These are phyloP conservation scores for Fukomys damarensis DNA, from an alignment of 2,113 vertebrate species.

Conservation along the genomic window DNA sequence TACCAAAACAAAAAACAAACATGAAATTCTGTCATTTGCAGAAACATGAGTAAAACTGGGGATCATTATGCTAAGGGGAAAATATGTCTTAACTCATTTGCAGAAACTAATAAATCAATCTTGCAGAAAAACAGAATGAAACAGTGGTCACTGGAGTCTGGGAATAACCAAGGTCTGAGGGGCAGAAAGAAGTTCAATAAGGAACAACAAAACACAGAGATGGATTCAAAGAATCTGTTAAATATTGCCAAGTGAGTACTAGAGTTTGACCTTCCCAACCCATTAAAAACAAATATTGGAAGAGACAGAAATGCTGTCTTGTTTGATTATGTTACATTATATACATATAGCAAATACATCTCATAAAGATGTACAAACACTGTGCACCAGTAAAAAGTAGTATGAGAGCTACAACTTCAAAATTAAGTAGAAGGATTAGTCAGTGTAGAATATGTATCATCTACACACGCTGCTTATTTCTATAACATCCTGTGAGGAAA, in stretches of 20 bases:
- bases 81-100: background rate
- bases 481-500: background rate
- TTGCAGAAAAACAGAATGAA: background rate
- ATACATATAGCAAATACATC: background rate
- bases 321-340: background rate
- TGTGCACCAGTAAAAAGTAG: background rate
- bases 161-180: background rate
- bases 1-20: too few relatives aligned
- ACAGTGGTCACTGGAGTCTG: background rate
- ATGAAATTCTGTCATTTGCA: background rate
- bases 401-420: background rate
- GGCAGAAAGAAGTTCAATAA: background rate
- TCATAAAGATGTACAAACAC: background rate
- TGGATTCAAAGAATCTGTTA: background rate
- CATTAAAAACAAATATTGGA: background rate
- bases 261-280: background rate
- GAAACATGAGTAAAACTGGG: background rate
- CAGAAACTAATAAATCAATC: background rate
- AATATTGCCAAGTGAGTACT: background rate
- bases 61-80: too few relatives aligned
- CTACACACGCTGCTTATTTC: background rate
- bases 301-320: background rate
- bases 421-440: background rate
- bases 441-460: background rate
- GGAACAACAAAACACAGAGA: background rate